These are phyloP conservation scores for Phragmatobia fuliginosa DNA, from an alignment of 2,888 invertebrate species.

Conservation along the genomic window DNA sequence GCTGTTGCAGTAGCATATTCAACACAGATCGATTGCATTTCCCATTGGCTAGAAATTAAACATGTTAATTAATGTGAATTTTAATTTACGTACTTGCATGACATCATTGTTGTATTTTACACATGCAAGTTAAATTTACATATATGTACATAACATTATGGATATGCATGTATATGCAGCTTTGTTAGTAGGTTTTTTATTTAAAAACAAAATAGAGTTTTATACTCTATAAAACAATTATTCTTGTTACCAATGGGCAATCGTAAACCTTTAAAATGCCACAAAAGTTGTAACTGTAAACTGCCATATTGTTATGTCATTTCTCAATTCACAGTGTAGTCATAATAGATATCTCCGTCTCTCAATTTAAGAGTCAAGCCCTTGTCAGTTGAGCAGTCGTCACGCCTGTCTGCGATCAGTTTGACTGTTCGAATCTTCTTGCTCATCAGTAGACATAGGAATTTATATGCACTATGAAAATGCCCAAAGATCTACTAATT, in stretches of 20 bases:
- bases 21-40: conserved; percentile 3
- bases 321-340: not conserved
- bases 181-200: not conserved
- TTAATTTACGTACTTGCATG: conserved; percentile 12
- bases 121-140: conserved; percentile 1
- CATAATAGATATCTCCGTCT: not conserved
- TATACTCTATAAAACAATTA: no score
- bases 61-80: conserved; percentile 16
- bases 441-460: not conserved
- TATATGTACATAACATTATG: conserved; percentile 6
- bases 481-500: no score
- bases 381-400: no score
- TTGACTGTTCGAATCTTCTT: not conserved
- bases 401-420: not conserved
- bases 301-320: not conserved
- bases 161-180: conserved; percentile 1
- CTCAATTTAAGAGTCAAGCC: not conserved
- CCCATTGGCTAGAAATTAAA: conserved; percentile 5
- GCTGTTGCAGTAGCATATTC: not conserved
- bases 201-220: not conserved
- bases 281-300: not conserved
- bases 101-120: conserved; percentile 9
- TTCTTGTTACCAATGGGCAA: not conserved
- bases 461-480: no score
- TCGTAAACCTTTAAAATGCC: no score